phyloP scores from a whole-genome alignment of 2,797 vertebrate species.

The Phrynocephalus vlangalii region DNA sequence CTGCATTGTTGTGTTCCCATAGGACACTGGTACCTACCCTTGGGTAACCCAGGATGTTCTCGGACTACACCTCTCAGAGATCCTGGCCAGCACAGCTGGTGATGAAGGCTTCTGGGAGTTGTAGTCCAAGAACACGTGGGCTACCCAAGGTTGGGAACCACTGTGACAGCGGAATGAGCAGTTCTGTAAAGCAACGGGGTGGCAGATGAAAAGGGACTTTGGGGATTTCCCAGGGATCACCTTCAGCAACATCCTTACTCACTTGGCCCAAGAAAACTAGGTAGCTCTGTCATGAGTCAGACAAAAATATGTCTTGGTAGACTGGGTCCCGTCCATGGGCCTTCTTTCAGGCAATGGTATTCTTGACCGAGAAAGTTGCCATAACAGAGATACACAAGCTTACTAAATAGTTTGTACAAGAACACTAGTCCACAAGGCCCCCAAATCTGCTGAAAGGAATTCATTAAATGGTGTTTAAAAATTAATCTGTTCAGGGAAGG shows the following conservation, averaged over 20 bases:
- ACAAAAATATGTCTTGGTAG: not conserved
- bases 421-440: not conserved
- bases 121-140: no score
- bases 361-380: not conserved
- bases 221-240: fast-evolving
- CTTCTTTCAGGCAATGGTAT: not conserved
- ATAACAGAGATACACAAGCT: no score
- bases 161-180: fast-evolving
- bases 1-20: no score
- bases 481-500: not conserved
- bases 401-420: not conserved
- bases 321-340: not conserved
- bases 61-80: no score
- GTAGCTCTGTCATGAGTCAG: not conserved
- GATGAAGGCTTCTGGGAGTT: no score
- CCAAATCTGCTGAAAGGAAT: not conserved
- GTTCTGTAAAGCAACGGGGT: fast-evolving
- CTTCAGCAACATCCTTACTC: no score
- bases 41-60: no score
- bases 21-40: no score
- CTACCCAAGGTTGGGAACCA: no score
- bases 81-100: no score
- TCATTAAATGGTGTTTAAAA: not conserved
- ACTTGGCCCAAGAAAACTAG: not conserved
- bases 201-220: fast-evolving